phyloP scores from a whole-genome alignment of 2,797 vertebrate species.

The Hypotaenidia philippensis region DNA sequence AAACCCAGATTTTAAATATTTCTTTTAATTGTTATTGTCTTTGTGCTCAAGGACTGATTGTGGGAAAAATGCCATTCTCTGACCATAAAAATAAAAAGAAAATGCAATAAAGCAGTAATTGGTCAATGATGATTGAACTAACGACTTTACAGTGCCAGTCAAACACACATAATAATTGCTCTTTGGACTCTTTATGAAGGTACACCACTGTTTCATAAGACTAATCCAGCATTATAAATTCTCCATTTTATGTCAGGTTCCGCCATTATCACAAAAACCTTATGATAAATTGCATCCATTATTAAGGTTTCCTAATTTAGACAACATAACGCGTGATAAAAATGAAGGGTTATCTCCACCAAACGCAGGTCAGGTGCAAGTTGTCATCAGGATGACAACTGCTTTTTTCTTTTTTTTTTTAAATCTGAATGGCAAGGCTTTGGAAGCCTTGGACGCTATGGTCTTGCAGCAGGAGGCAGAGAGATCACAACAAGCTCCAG shows the following conservation, averaged over 20 bases:
- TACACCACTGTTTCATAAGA: conserved; percentile 82
- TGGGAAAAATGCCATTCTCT: conserved; percentile 80
- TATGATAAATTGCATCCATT: conserved; percentile 35
- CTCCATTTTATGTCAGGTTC: conserved; percentile 66
- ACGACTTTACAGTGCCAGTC: conserved; percentile 81
- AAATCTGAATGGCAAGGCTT: neutral
- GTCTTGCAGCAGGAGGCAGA: neutral
- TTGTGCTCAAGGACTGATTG: conserved; percentile 80
- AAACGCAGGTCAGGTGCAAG: conserved; percentile 9
- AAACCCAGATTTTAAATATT: conserved; percentile 74
- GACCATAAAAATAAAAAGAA: conserved; percentile 83
- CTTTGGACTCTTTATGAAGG: conserved; percentile 88
- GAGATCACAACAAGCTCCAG: neutral
- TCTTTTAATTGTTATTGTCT: conserved; percentile 79
- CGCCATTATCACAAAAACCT: conserved; percentile 45
- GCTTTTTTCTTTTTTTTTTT: neutral
- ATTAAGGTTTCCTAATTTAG: conserved; percentile 66
- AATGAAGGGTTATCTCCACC: conserved; percentile 37
- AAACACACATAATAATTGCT: conserved; percentile 77
- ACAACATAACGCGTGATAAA: neutral
- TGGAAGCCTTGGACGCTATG: neutral
- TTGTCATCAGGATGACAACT: neutral
- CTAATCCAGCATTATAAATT: conserved; percentile 88
- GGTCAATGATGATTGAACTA: conserved; percentile 87
- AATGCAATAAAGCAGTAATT: conserved; percentile 88